phyloP scores from a whole-genome alignment of 2,888 invertebrate genomes.

The Sceliomorpha sp. region DNA sequence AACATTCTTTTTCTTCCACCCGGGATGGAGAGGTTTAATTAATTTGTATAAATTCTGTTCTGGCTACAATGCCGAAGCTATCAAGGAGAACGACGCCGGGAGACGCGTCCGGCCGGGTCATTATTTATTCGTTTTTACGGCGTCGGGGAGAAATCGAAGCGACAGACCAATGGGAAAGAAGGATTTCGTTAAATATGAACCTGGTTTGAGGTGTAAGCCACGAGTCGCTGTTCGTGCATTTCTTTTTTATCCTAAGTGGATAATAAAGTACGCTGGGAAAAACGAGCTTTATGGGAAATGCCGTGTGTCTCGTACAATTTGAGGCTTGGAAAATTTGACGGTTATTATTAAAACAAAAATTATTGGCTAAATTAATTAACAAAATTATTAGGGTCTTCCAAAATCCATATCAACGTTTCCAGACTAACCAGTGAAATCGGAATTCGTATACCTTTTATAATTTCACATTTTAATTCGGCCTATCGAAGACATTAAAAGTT shows the following conservation, averaged over 20 bases:
- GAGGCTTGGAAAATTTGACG: no score
- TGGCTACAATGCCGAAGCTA: constrained; percentile 38
- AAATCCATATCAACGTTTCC: no score
- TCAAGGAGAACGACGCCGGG: constrained; percentile 37
- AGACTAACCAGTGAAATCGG: no score
- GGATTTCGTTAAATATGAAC: constrained; percentile 41
- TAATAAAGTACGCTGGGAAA: background rate
- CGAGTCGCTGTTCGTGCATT: constrained; percentile 24
- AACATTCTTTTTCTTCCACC: constrained; percentile 25
- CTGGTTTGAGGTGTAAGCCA: constrained; percentile 25
- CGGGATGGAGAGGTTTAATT: constrained; percentile 40
- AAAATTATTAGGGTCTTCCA: no score
- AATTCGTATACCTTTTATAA: no score
- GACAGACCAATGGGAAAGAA: constrained; percentile 42
- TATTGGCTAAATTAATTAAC: no score
- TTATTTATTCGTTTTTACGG: constrained; percentile 49
- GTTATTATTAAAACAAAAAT: no score
- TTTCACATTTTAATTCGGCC: no score
- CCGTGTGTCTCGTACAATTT: no score
- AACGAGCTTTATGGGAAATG: no score
- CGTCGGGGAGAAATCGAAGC: constrained; percentile 45
- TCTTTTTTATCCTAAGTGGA: constrained; percentile 12
- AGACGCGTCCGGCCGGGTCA: constrained; percentile 43
- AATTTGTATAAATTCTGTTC: constrained; percentile 43
- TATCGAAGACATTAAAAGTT: no score